A percentile compares a stretch with the other conserved stretches of the same genome.
Conservation (phyloP, 2,113 vertebrate species). For the Platysternon megacephalum region DNA sequence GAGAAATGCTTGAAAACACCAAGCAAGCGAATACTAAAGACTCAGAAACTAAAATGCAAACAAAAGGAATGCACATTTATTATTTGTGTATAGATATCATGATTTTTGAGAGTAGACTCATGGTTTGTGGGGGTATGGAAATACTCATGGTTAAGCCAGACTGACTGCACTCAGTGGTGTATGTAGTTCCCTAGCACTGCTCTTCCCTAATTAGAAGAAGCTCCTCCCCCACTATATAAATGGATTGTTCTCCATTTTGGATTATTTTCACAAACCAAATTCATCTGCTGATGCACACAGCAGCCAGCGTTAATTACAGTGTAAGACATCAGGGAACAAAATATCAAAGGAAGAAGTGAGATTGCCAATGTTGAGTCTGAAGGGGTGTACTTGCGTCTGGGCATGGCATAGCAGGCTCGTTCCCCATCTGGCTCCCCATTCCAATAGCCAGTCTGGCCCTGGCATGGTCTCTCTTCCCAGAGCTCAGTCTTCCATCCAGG, state of each 20-base stretch:
- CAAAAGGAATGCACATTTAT: not conserved
- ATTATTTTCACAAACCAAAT: not conserved
- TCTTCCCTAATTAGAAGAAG: not conserved
- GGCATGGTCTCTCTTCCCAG: not conserved
- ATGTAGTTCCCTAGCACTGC: not conserved
- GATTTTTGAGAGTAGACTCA: not conserved
- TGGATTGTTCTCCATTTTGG: not conserved
- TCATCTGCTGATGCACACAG: not conserved
- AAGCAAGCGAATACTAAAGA: not conserved
- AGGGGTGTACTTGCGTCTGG: not conserved
- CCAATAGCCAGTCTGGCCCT: not conserved
- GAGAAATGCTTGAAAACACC: not conserved
- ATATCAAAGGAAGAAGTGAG: not conserved
- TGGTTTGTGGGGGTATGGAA: not conserved
- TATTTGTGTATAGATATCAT: not conserved
- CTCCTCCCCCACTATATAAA: not conserved
- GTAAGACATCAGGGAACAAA: not conserved
- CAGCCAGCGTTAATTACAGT: not conserved
- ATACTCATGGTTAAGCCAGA: not conserved
- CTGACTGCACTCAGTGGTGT: not conserved
- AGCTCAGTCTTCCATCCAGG: not conserved
- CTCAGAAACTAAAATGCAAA: not conserved
- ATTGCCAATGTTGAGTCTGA: not conserved
- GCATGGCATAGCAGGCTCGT: not conserved
- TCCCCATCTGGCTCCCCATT: not conserved